Conservation (phyloP, 2,113 vertebrate genomes). For the Sebastes fasciatus region DNA sequence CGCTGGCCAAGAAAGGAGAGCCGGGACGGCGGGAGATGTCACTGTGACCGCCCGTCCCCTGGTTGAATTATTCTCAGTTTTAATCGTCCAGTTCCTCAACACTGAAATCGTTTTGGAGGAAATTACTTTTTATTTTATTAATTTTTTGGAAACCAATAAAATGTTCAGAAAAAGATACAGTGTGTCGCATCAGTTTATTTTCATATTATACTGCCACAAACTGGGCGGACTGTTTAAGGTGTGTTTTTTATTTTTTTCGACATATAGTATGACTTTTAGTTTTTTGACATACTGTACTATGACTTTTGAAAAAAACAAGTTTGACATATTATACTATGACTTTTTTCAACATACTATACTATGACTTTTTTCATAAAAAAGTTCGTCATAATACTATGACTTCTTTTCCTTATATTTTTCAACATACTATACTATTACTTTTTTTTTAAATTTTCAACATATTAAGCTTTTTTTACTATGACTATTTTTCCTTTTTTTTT, state of each 20-base stretch:
- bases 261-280: too few relatives aligned
- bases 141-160: conserved; percentile 82
- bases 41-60: conserved; percentile 29
- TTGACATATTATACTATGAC: too few relatives aligned
- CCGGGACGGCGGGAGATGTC: conserved; percentile 18
- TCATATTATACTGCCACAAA: not conserved
- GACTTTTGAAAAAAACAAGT: too few relatives aligned
- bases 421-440: not conserved
- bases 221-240: not conserved
- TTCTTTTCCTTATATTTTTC: not conserved
- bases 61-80: conserved; percentile 33
- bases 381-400: too few relatives aligned
- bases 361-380: too few relatives aligned
- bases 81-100: conserved; percentile 73
- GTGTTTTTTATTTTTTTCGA: too few relatives aligned
- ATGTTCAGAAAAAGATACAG: conserved; percentile 42
- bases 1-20: conserved; percentile 48
- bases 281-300: too few relatives aligned
- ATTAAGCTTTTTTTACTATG: too few relatives aligned
- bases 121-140: conserved; percentile 71
- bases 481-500: too few relatives aligned
- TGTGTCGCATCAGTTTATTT: not conserved
- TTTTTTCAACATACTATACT: too few relatives aligned
- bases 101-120: conserved; percentile 63
- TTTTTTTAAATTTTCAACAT: too few relatives aligned